Evolutionary conservation across 1,140 invertebrate genomes (phyloP), one percentile per base, ranked within the genome.

Genomic region (Gonioctena quinquepunctata): DNA sequence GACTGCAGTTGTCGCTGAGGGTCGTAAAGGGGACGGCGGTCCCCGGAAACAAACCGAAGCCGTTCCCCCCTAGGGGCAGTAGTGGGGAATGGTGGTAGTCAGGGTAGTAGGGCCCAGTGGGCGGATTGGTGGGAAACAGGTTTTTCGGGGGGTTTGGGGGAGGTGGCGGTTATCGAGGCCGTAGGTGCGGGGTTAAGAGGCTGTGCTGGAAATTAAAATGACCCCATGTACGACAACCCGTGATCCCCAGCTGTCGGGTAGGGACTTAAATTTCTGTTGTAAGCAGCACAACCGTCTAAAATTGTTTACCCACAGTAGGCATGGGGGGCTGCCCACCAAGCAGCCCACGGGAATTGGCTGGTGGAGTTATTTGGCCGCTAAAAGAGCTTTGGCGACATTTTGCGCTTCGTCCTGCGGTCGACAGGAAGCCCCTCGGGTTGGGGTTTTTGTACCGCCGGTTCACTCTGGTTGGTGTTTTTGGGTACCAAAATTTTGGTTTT

Each of bases 391-490:
- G 79, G n/a, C 5, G 90, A 87, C 23, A 93, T 85, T 86, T 96
- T 95, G 77, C 95, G 89, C 82, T 97, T 97, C 66, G 92, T 94
- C 62, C 95, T 88, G 82, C 95, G 1, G 94, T 96, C 3, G 94
- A 96, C 5, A 97, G 85, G 81, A 97, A 96, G 83, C 98, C 96
- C 26, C 95, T 85, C 2, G 96, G 85, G 83, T 97, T 95, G 3
- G 94, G n/a, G n/a, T n/a, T 96, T 82, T 97, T 97, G 83, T 96
- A 96, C 74, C 96, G 87, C 23, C 94, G 88, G 71, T 95, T 93
- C 1, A 93, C 91, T 79, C 94, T 83, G 50, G 93, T 91, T 0
- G 92, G 90, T 5, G 91, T 89, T 1, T 84, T 87, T 71, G 85
- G 83, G 77, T 85, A 73, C 78, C 86, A 81, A 80, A 85, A 79